These are phyloP conservation scores for Adoxophyes honmai DNA, from an alignment of 1,140 invertebrate genomes.

Conservation along the genomic window DNA sequence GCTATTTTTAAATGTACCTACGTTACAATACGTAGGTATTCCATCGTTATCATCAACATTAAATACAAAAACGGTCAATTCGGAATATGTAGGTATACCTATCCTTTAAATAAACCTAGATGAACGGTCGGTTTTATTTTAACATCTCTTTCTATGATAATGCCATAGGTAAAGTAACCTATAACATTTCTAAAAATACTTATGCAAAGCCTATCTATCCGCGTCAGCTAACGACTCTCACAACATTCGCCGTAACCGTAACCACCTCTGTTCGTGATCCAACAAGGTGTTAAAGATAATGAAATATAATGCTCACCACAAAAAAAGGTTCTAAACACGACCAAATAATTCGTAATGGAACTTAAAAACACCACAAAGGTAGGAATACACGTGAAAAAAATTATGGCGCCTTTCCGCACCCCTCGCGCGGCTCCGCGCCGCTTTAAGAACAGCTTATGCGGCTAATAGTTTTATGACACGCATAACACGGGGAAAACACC, in stretches of 20 bases:
- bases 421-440: slow-evolving; percentile 39
- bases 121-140: too few species aligned
- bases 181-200: too few species aligned
- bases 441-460: slow-evolving; percentile 72
- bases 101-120: too few species aligned
- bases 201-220: not conserved
- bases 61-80: too few species aligned
- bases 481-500: slow-evolving; percentile 47
- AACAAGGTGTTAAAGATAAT: slow-evolving; percentile 72
- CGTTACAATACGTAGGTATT: too few species aligned
- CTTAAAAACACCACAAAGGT: slow-evolving; percentile 60
- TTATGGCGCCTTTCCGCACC: slow-evolving; percentile 56
- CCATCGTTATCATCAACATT: too few species aligned
- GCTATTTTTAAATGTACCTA: too few species aligned
- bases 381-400: slow-evolving; percentile 46
- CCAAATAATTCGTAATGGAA: slow-evolving; percentile 65
- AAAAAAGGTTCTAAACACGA: slow-evolving; percentile 54
- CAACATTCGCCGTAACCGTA: not conserved
- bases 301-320: slow-evolving; percentile 58
- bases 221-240: not conserved
- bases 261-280: slow-evolving; percentile 14
- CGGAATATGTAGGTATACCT: too few species aligned
- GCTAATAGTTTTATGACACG: slow-evolving; percentile 76
- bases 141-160: too few species aligned
- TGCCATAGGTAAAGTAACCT: too few species aligned